Evolutionary conservation across 2,113 vertebrate species (phyloP), one percentile per base, ranked within the genome.

Genomic region (Calidris pugnax): DNA sequence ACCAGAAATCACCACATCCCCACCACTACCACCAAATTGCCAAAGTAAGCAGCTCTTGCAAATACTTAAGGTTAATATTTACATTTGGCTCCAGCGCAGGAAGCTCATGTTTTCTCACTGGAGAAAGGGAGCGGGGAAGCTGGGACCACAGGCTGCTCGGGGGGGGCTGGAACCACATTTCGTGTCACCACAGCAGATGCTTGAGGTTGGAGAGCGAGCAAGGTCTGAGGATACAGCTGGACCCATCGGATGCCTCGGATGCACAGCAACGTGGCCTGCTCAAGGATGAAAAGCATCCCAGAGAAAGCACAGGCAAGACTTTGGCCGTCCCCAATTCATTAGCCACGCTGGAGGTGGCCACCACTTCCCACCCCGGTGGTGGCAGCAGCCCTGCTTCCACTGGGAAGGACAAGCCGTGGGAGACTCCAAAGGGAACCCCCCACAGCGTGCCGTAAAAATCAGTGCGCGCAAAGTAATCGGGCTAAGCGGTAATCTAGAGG

Each of bases 21-120:
- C 75, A 8, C 73, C 59, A 8, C 73, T 53, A 22, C 41, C 57
- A 19, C 27, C 41, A 19, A 27, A 60, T 2, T 88, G 93, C 95
- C 95, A 94, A 93, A 88, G 79, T 28, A 77, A 93, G 84, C 93
- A 89, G 79, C 75, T 82, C 28, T 27, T 82, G 84, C 87, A 88
- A 85, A 82, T 21, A 73, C 71, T 60, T 18, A 2, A 78, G 80
- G 56, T 85, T 74, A 78, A 55, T 82, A 69, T 89, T 96, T 63
- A 60, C 60, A 50, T 7, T 74, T 18, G 72, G 64, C 78, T 60
- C 47, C 22, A 9, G 80, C 2, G 10, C 75, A 79, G 93, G 93
- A 94, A 93, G 76, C 17, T 0, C 9, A 41, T 37, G 78, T 74
- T 71, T 90, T 87, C 74, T 51, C 27, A 12, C 74, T 53, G 59